These are phyloP conservation scores for Antechinus stuartii DNA, from an alignment of 2,113 vertebrate species.

Conservation along the genomic window DNA sequence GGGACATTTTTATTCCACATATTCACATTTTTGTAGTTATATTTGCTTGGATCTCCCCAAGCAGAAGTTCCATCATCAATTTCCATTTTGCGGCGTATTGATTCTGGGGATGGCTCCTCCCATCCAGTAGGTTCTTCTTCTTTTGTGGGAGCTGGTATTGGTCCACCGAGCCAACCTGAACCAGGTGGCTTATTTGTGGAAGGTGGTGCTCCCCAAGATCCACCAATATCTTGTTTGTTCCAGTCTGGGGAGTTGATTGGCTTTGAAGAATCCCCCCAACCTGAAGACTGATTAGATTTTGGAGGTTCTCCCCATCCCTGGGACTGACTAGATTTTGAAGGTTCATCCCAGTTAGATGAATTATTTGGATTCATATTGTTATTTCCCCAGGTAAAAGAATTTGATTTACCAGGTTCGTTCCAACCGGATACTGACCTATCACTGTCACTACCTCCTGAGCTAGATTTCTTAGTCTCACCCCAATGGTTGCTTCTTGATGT, in stretches of 20 bases:
- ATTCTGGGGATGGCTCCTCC: slow-evolving; percentile 98
- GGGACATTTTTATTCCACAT: slow-evolving; percentile 94
- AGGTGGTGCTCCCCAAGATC: slow-evolving; percentile 87
- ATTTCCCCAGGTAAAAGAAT: slow-evolving; percentile 91
- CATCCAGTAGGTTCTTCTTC: slow-evolving; percentile 94
- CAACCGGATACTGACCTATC: slow-evolving; percentile 94
- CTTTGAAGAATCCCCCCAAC: slow-evolving; percentile 91
- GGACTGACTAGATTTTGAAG: slow-evolving; percentile 86
- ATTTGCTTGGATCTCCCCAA: slow-evolving; percentile 96
- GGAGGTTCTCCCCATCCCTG: slow-evolving; percentile 92
- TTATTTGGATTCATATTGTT: slow-evolving; percentile 87
- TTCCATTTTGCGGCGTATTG: slow-evolving; percentile 95
- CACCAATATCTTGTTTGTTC: slow-evolving; percentile 91
- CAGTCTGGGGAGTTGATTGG: slow-evolving; percentile 89
- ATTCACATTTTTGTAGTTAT: slow-evolving; percentile 92
- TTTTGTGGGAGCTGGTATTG: slow-evolving; percentile 89
- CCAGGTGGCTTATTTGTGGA: slow-evolving; percentile 82
- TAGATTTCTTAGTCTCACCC: slow-evolving; percentile 92
- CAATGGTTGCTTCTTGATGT: slow-evolving; percentile 90
- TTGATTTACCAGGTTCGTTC: slow-evolving; percentile 90
- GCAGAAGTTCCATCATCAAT: slow-evolving; percentile 98
- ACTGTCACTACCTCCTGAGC: slow-evolving; percentile 91
- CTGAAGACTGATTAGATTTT: slow-evolving; percentile 85
- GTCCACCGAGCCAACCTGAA: slow-evolving; percentile 93
- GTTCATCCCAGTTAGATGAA: slow-evolving; percentile 88